Percentiles rank a stretch among this genome's conserved stretches.
These are phyloP conservation scores for Stenodera caucasica DNA, from an alignment of 2,888 invertebrate species.

Conservation along the genomic window DNA sequence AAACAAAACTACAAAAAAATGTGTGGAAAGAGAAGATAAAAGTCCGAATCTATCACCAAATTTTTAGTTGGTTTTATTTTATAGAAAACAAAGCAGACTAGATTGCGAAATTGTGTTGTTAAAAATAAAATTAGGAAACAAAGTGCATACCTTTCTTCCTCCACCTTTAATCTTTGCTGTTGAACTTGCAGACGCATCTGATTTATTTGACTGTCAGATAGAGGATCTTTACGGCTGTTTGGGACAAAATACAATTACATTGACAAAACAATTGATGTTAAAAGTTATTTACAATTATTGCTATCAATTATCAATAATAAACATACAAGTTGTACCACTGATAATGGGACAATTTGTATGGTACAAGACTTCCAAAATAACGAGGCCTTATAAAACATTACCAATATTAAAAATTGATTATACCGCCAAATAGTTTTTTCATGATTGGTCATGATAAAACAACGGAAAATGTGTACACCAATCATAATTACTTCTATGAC, in stretches of 20 bases:
- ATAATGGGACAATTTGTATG: constrained; percentile 4
- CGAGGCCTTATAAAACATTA: too few relatives aligned
- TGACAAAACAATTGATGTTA: constrained; percentile 17
- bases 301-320: constrained; percentile 12
- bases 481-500: too few relatives aligned
- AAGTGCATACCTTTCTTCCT: constrained; percentile 74
- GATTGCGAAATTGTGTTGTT: neutral
- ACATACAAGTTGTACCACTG: constrained; percentile 10
- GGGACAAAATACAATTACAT: constrained; percentile 46
- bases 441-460: too few relatives aligned
- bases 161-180: constrained; percentile 77
- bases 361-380: too few relatives aligned
- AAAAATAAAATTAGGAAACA: constrained; percentile 12
- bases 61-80: too few relatives aligned
- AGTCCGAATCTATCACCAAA: neutral
- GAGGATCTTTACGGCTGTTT: constrained; percentile 68
- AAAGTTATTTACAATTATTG: constrained; percentile 9
- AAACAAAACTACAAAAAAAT: neutral
- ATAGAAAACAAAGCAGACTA: neutral
- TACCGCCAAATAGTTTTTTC: too few relatives aligned
- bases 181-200: constrained; percentile 80
- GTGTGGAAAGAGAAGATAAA: neutral
- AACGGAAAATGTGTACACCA: too few relatives aligned
- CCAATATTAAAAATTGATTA: too few relatives aligned
- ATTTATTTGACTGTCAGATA: constrained; percentile 79